Conservation (phyloP, 2,888 invertebrate species). For the Chrysolina americana region DNA sequence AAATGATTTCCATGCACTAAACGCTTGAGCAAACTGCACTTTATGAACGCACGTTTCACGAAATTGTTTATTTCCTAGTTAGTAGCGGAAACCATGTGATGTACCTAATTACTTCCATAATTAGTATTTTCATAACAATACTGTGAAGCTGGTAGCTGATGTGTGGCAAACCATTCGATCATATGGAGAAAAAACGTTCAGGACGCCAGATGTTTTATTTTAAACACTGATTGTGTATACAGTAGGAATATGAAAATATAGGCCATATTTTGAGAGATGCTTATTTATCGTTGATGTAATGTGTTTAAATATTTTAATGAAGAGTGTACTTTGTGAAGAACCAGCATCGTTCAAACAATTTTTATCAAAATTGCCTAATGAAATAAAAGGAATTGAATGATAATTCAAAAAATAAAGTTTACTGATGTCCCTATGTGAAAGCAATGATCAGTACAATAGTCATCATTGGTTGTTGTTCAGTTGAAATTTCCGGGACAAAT, state of each 20-base stretch:
- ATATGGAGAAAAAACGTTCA: conserved; percentile 4
- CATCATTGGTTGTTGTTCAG: too few relatives aligned
- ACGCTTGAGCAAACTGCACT: conserved; percentile 29
- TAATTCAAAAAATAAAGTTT: neutral
- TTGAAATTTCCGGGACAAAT: too few relatives aligned
- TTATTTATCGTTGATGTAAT: conserved; percentile 4
- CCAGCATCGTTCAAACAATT: neutral
- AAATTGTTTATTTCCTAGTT: conserved; percentile 42
- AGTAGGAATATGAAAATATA: neutral
- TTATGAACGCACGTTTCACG: conserved; percentile 30
- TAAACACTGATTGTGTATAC: conserved; percentile 17
- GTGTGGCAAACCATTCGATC: conserved; percentile 18
- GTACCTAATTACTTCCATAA: conserved; percentile 34
- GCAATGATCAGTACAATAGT: too few relatives aligned
- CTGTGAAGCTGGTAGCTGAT: conserved; percentile 28
- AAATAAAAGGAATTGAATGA: neutral
- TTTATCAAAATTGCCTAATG: neutral
- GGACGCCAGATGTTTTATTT: conserved; percentile 25
- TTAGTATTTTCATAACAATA: conserved; percentile 36
- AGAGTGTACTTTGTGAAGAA: neutral
- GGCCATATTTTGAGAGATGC: neutral
- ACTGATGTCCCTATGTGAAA: too few relatives aligned
- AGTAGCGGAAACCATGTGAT: conserved; percentile 37
- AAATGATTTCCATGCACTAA: conserved; percentile 1
- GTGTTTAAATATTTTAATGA: neutral